A percentile compares a stretch with the other conserved stretches of the same genome.
Evolutionary conservation across 1,140 invertebrate genomes (phyloP).

Genomic region (Aethina tumida): DNA sequence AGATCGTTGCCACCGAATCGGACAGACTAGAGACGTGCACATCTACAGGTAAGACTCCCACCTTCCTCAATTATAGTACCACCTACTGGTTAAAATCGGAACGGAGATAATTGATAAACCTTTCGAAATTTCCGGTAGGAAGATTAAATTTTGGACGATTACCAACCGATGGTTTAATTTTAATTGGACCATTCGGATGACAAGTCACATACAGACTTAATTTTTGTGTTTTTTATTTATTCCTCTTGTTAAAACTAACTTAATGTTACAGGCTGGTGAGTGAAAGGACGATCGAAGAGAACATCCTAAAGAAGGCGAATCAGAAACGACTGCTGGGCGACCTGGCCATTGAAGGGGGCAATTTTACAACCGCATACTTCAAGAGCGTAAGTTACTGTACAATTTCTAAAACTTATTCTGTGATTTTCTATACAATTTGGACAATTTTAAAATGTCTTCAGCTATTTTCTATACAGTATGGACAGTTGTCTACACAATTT

Average conservation of each 20-base stretch:
- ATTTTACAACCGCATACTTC: slow-evolving; percentile 97
- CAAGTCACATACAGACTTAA: neutral
- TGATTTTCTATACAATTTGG: too few relatives aligned
- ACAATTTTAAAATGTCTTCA: too few relatives aligned
- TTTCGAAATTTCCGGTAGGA: too few relatives aligned
- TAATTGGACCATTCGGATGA: neutral
- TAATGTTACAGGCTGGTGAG: slow-evolving; percentile 66
- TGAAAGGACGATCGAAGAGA: slow-evolving; percentile 97
- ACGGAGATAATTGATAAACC: too few relatives aligned
- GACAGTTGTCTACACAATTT: too few relatives aligned
- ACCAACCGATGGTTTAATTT: neutral
- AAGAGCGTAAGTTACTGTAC: slow-evolving; percentile 61
- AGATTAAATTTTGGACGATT: too few relatives aligned
- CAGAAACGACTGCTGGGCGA: slow-evolving; percentile 94
- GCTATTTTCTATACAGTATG: too few relatives aligned
- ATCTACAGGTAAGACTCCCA: slow-evolving; percentile 68
- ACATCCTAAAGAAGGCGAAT: slow-evolving; percentile 98
- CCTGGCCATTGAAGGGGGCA: slow-evolving; percentile 96
- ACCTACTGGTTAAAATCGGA: too few relatives aligned
- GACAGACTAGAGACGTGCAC: slow-evolving; percentile 98
- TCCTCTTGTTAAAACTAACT: neutral
- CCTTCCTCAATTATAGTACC: neutral
- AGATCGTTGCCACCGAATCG: slow-evolving; percentile 96
- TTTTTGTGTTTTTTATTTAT: neutral
- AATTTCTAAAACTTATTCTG: slow-evolving; percentile 1